Base-by-base conservation (phyloP, 2,797 vertebrate species). In the Gymnothorax reevesii region DNA sequence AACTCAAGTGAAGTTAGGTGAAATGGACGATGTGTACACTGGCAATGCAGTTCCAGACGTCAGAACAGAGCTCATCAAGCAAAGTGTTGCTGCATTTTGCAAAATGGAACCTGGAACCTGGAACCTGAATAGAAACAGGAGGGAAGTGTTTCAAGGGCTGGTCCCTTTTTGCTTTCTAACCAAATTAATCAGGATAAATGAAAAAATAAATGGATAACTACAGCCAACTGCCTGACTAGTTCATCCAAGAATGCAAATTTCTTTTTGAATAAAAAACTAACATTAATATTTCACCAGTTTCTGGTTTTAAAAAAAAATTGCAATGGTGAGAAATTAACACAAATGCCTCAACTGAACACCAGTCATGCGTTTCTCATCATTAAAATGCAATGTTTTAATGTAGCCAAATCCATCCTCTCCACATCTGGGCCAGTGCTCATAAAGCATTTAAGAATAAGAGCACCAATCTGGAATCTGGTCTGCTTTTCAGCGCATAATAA, bases 281-380 rank as follows among this genome's bases (percentile, higher is more conserved):
- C 25, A 73, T 33, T 25, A 13, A 33, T 27, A 73, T 73, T 27
- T 73, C 13, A 12, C n/a, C 4, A 33, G 13, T 33, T 13, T 75
- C 27, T 2, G 27, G 42, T 9, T 75, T 75, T 12, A 75, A 9
- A 12, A 6, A 57, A 75, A 54, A 80, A 80, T 20, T 27, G 9
- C 7, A 42, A 54, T 77, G 33, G 77, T 25, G 57, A 86, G 59
- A 86, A 86, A 82, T 82, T 17, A 86, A n/a, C 52, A 1, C 49
- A 52, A 52, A 79, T 54, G 52, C 60, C 77, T 66, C 25, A 55
- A 57, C 49, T 66, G 77, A 57, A 82, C 33, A 54, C 0, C 42
- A 62, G 73, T 82, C 77, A 13, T 69, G 77, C 57, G 75, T 57
- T 86, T 86, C 13, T 62, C 60, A 42, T 69, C 25, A 60, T 86